A percentile compares a stretch with the other conserved stretches of the same genome.
Evolutionary conservation across 2,797 vertebrate species (phyloP).

Genomic region (Pipistrellus pipistrellus): DNA sequence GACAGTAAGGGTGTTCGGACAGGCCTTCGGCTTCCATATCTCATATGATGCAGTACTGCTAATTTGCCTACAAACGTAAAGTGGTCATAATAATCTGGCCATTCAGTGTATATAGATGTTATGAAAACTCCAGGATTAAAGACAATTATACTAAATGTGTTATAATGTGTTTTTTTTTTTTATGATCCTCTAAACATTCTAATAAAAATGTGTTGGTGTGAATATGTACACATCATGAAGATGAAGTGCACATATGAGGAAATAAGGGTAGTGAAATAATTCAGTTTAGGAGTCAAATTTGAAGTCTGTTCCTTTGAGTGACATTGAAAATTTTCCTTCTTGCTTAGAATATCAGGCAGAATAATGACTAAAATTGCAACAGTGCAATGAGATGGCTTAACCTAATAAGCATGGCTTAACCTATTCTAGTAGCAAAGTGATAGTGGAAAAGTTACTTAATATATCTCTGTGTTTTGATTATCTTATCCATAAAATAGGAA

Average conservation of each 20-base stretch:
- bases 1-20: too few relatives aligned
- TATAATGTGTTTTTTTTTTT: not conserved
- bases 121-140: constrained; percentile 32
- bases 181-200: not conserved
- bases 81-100: too few relatives aligned
- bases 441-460: not conserved
- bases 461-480: not conserved
- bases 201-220: not conserved
- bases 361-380: not conserved
- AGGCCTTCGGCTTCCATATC: too few relatives aligned
- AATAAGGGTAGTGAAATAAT: not conserved
- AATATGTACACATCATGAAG: not conserved
- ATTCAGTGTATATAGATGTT: not conserved
- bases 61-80: too few relatives aligned
- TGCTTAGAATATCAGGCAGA: not conserved
- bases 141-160: not conserved
- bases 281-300: not conserved
- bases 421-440: not conserved
- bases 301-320: not conserved
- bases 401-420: not conserved
- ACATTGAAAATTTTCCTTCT: not conserved
- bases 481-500: not conserved
- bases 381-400: not conserved
- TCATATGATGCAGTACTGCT: too few relatives aligned
- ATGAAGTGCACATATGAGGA: not conserved